Percentiles rank a stretch among this genome's conserved stretches.
Evolutionary conservation across 2,888 invertebrate genomes (phyloP).

Genomic region (Idaea straminata): DNA sequence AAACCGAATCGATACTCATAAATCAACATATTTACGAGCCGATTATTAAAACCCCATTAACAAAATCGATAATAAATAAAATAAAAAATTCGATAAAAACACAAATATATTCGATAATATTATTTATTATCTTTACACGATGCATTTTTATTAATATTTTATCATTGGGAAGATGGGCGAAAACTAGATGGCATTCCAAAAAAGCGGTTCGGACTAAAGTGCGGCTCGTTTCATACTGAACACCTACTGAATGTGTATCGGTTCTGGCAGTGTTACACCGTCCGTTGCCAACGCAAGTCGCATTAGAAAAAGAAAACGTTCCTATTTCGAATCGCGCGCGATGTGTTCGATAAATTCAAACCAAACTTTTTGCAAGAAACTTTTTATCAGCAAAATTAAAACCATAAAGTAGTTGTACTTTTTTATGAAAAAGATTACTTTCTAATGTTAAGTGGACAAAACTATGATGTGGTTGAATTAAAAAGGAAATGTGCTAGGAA

Average conservation of each 20-base stretch:
- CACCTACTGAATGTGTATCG: constrained; percentile 5
- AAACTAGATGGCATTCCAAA: constrained; percentile 48
- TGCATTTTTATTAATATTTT: constrained; percentile 17
- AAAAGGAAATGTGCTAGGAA: constrained; percentile 41
- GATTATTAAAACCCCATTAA: constrained; percentile 4
- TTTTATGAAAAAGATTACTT: constrained; percentile 3
- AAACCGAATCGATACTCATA: background rate
- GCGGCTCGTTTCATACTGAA: constrained; percentile 8
- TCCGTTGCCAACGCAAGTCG: constrained; percentile 50
- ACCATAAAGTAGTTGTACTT: constrained; percentile 4
- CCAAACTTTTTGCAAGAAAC: background rate
- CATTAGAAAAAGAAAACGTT: constrained; percentile 36
- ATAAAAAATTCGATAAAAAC: background rate
- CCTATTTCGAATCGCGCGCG: constrained; percentile 11
- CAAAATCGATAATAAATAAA: constrained; percentile 5
- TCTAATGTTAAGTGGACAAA: constrained; percentile 13
- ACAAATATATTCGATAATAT: background rate
- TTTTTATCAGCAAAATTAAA: background rate
- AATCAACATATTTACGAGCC: constrained; percentile 18
- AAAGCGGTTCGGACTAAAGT: constrained; percentile 31
- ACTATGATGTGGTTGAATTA: constrained; percentile 34
- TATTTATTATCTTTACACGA: constrained; percentile 3
- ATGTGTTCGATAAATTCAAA: constrained; percentile 11
- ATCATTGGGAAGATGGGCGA: constrained; percentile 37
- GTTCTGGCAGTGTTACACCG: constrained; percentile 48